Conservation (phyloP, 2,888 invertebrate species). For the Prosopocoilus inquinatus region DNA sequence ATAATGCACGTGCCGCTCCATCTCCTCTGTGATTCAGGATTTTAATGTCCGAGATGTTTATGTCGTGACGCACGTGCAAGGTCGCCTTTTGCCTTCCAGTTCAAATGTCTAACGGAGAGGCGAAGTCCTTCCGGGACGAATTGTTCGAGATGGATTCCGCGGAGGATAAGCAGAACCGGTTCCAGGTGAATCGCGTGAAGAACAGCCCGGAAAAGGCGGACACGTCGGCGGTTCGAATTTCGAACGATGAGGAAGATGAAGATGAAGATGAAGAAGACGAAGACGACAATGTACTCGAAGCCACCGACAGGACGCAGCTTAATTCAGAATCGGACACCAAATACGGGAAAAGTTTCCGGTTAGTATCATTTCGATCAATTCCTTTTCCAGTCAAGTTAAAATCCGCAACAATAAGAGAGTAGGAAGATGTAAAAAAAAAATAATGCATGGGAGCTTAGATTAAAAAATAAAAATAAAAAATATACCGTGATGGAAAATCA, state of each 20-base stretch:
- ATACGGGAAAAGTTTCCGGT: constrained; percentile 79
- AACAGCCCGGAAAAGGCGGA: constrained; percentile 44
- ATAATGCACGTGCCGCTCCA: too few species aligned
- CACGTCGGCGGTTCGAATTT: constrained; percentile 19
- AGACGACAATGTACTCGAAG: constrained; percentile 51
- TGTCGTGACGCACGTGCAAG: too few species aligned
- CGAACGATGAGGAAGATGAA: constrained; percentile 30
- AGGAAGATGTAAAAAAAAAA: not conserved
- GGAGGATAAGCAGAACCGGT: constrained; percentile 54
- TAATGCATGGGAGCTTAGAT: not conserved
- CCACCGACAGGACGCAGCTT: constrained; percentile 50
- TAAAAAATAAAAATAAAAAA: not conserved
- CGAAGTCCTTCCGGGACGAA: constrained; percentile 18
- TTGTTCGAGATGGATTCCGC: constrained; percentile 37
- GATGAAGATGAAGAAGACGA: constrained; percentile 45
- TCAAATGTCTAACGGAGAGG: constrained; percentile 26
- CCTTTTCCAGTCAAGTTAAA: not conserved
- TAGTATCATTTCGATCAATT: constrained; percentile 25
- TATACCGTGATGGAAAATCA: too few species aligned
- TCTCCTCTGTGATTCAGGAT: too few species aligned
- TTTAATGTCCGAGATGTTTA: too few species aligned
- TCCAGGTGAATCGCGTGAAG: constrained; percentile 62
- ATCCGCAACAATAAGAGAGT: not conserved
- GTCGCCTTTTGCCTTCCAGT: not conserved
- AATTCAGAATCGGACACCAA: constrained; percentile 62